Base-by-base conservation (phyloP, 37 sponge, comb jelly and placozoan species). In the Chondrosia reniformis region DNA sequence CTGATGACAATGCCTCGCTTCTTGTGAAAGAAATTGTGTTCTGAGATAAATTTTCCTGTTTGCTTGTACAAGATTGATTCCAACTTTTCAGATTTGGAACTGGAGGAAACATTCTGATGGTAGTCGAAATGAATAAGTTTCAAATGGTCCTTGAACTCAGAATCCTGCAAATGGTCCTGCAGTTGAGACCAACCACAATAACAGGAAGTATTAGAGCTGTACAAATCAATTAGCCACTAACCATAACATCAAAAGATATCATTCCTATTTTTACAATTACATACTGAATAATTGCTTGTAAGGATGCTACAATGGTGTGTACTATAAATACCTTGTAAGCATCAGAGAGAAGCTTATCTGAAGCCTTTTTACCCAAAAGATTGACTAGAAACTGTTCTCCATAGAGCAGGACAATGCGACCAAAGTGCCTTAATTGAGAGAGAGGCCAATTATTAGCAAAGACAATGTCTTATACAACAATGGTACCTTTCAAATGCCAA, bases 341-440 rank as follows among this genome's bases (percentile, higher is more conserved):
- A 9, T 45, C 64, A 37, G 81, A 84, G 27, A 96, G 85, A 46
- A 87, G 67, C 49, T 59, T 66, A 71, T 96, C 97, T 40, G 63
- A 58, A n/a, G 89, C 89, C 31, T 82, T 31, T 13, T 44, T 76
- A 15, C 96, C 89, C 33, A 96, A 87, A 13, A 96, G 84, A 58
- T 92, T 89, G 37, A 92, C 39, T 33, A 94, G 74, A 39, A 96
- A 58, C 59, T 58, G 58, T 1, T 80, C 80, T 19, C 93, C 96
- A 73, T 96, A 96, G 38, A 86, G 75, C 13, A 58, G 37, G 54
- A 82, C 58, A 41, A 90, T 80, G 61, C 86, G 80, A 76, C 67
- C 80, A 71, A 89, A 86, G 52, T 96, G 96, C 41, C 89, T 86
- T n/a, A 22, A 31, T 31, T 21, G n/a, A 59, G 58, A 8, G 58